Evolutionary conservation across 2,113 vertebrate genomes (phyloP).

Genomic region (Eptesicus fuscus): DNA sequence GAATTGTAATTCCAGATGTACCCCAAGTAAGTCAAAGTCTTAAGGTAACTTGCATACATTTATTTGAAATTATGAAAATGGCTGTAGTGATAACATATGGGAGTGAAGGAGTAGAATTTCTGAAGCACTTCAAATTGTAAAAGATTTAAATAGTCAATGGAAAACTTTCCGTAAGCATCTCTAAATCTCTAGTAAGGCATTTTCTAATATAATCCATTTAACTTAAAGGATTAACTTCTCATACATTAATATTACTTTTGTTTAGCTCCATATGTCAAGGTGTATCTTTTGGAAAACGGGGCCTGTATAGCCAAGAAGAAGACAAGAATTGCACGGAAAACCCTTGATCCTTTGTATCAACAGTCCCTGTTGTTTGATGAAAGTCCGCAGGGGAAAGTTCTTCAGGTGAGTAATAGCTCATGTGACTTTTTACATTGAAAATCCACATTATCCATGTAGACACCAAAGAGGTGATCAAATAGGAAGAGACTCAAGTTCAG

Average conservation of each 20-base stretch:
- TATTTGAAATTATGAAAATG: background rate
- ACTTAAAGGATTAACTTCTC: background rate
- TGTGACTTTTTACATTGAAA: background rate
- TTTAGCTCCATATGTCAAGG: constrained; percentile 97
- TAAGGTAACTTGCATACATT: background rate
- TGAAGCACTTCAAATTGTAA: background rate
- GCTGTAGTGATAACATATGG: rapidly evolving
- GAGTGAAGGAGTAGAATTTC: background rate
- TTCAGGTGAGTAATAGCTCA: constrained; percentile 89
- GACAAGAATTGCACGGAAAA: constrained; percentile 98
- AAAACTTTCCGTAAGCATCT: background rate
- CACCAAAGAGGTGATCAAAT: background rate
- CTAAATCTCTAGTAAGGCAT: background rate
- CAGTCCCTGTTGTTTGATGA: constrained; percentile 97
- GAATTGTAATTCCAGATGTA: background rate
- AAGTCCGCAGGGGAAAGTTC: constrained; percentile 97
- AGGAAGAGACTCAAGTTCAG: background rate
- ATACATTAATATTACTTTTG: constrained; percentile 35
- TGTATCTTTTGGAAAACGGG: constrained; percentile 97
- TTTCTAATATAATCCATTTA: background rate
- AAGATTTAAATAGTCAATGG: background rate
- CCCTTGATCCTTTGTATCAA: constrained; percentile 97
- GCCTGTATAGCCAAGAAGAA: constrained; percentile 98
- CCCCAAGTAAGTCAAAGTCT: background rate
- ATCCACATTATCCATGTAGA: background rate